Base-by-base conservation (phyloP, 2,797 vertebrate genomes). In the Gymnocypris eckloni region DNA sequence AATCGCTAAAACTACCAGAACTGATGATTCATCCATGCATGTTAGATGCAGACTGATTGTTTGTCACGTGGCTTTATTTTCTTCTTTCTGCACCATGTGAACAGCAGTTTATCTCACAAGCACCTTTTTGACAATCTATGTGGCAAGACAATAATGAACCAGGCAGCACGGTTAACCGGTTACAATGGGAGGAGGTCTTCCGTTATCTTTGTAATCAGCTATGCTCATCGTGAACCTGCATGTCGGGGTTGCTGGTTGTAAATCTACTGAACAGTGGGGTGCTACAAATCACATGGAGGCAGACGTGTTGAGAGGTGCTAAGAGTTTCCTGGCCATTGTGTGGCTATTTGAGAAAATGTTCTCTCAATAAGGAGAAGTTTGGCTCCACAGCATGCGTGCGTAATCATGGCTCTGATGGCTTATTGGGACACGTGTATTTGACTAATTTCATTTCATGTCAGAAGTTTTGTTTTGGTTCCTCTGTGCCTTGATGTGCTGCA, bases 301-400 rank as follows among this genome's bases (percentile, higher is more conserved):
- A 85, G 88, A 92, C 84, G 89, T 93, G 90, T 88, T 90, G 91
- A 92, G 92, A 94, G 89, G 84, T 85, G 88, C 87, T 88, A 85
- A 13, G 89, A 82, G 89, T 90, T 95, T 95, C 94, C 94, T 94
- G 94, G 90, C 93, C 91, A 95, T 95, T 96, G 95, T 95, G 90
- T 91, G 66, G 79, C 81, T 82, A 72, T 79, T 83, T 69, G 76
- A 85, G 86, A 90, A 89, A 88, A 87, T 86, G 41, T 88, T 90
- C 85, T 84, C 64, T 79, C 86, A 76, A 82, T 80, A 67, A 86
- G 82, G 81, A 79, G 84, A 16, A 39, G 43, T 83, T 89, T 90
- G 90, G 93, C 77, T 94, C 90, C 54, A 39, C 20, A 37, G 37
- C 73, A 61, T 13, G 66, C 8, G 71, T 77, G 75, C 20, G 64